Conservation (phyloP, 2,113 vertebrate species). For the Pelodiscus sinensis region DNA sequence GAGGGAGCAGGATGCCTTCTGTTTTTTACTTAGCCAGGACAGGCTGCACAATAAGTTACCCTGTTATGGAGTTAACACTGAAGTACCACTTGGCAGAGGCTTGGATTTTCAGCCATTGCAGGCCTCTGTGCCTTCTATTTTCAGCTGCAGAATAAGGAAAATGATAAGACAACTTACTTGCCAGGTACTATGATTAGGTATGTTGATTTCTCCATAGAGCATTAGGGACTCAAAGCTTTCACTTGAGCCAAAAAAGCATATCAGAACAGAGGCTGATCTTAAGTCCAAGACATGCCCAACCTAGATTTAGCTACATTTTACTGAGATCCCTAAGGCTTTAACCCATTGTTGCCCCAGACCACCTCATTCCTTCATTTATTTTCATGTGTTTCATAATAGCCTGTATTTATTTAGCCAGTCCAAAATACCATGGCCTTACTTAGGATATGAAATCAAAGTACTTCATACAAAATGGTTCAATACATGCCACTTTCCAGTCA, state of each 20-base stretch:
- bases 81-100: background rate
- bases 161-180: background rate
- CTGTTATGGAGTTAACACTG: background rate
- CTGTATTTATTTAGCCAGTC: background rate
- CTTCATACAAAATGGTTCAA: background rate
- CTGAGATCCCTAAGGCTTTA: background rate
- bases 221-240: background rate
- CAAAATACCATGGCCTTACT: background rate
- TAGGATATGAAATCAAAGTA: background rate
- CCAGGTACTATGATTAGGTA: background rate
- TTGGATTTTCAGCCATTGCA: background rate
- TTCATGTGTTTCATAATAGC: background rate
- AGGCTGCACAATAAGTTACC: background rate
- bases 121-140: background rate
- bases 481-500: background rate
- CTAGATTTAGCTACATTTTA: background rate
- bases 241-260: rapidly evolving
- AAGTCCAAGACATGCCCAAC: background rate
- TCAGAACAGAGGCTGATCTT: background rate
- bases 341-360: background rate
- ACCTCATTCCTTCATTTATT: background rate
- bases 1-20: background rate
- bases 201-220: background rate
- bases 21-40: rapidly evolving
- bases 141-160: background rate